phyloP scores from a whole-genome alignment of 1,140 invertebrate genomes.

The Whitmania pigra region DNA sequence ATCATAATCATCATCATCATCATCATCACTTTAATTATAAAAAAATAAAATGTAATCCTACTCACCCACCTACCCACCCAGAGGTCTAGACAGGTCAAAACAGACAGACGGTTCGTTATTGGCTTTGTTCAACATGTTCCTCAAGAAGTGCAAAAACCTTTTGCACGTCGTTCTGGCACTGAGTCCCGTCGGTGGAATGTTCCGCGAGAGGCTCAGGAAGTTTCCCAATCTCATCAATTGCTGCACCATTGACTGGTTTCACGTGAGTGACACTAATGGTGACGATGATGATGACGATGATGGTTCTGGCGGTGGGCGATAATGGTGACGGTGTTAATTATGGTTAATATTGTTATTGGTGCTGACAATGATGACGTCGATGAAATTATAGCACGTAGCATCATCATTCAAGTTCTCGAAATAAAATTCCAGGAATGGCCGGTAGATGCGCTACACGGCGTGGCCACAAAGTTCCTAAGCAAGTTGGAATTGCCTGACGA shows the following conservation, averaged over 20 bases:
- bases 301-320: background rate
- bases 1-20: background rate
- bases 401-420: constrained; percentile 2
- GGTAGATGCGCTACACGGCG: constrained; percentile 56
- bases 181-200: constrained; percentile 76
- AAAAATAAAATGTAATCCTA: background rate
- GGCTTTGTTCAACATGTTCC: constrained; percentile 83
- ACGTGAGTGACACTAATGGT: constrained; percentile 50
- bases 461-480: constrained; percentile 66
- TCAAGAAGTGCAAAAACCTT: constrained; percentile 75
- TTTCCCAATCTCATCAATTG: constrained; percentile 90
- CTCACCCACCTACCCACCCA: no score
- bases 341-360: background rate
- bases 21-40: background rate
- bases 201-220: constrained; percentile 73
- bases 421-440: constrained; percentile 43
- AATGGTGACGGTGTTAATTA: background rate
- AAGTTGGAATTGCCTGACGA: constrained; percentile 56
- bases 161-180: constrained; percentile 81
- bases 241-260: constrained; percentile 94
- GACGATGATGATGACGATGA: background rate
- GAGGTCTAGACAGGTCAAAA: constrained; percentile 62
- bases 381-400: no score
- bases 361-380: background rate
- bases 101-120: constrained; percentile 82